Evolutionary conservation across 1,140 invertebrate species (phyloP), one percentile per base, ranked within the genome.

Genomic region (Streblospio benedicti): DNA sequence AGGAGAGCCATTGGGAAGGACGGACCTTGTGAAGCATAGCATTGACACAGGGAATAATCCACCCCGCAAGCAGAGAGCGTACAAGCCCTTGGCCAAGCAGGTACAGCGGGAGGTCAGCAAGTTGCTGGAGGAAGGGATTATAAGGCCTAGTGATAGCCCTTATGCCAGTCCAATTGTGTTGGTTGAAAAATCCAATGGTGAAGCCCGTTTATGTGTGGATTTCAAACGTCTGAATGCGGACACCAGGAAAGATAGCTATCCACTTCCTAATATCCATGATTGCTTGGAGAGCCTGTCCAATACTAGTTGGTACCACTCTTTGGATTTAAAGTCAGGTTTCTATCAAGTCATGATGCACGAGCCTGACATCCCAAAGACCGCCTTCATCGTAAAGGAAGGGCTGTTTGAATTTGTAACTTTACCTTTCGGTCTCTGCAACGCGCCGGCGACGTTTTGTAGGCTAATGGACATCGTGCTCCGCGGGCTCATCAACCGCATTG

Each of bases 201-300:
- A 25, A 18, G 41, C 31, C 38, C 25, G 58, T 35, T 60, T 60
- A 54, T 59, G 54, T 44, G 43, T 60, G n/a, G 58, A 60, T 54
- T 60, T 35, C 45, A 25, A 33, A 12, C 28, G 35, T 9, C 31
- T 60, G 35, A 60, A 60, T 54, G 18, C 30, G 32, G 58, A 43
- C 18, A 60, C 50, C 14, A 54, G 52, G 38, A 60, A 60, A 43
- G 49, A 60, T 43, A n/a, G 27, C 14, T 44, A 31, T 23, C 58
- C 58, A 28, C 33, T 60, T 25, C 58, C 50, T 23, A 12, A 18
- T 12, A 45, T 45, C n/a, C 9, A 56, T 27, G 33, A 43, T n/a
- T 27, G n/a, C 14, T 50, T 57, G 14, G 54, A 57, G n/a, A n/a
- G 12, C 16, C 12, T 57, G 9, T 20, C 16, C 0, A 18, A 38